Evolutionary conservation across 2,113 vertebrate genomes (phyloP), one percentile per base, ranked within the genome.

Genomic region (Pygathrix nemaeus): DNA sequence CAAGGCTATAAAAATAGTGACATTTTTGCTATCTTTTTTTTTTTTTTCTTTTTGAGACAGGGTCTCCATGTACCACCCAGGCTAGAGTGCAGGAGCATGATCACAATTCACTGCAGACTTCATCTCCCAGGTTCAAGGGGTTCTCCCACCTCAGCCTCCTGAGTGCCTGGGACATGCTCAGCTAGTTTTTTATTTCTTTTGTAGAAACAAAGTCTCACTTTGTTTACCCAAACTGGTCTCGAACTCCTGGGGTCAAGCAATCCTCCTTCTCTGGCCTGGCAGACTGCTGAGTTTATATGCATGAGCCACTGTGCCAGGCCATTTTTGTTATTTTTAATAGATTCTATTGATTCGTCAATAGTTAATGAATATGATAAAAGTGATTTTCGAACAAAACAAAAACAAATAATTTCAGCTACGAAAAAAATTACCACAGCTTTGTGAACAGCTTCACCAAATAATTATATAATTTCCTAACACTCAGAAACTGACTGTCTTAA

Each of bases 281-380:
- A 68, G 32, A 35, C 13, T 3, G 30, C 30, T 35, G 66, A 32
- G 32, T 35, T 35, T 35, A 68, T 8, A 35, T 14, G 66, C 32
- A 64, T 17, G 32, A 68, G 66, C 32, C 66, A n/a, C 66, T 35
- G 32, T 17, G 32, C 66, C 66, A 16, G 32, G 16, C 66, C 20
- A 57, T 30, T 93, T 79, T 78, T 96, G 72, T 38, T 95, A 88
- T 90, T 93, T 90, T 88, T 85, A 88, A 72, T 59, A 90, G 30
- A 81, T 50, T 93, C n/a, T 95, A n/a, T 50, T 89, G 32, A 82
- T 86, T 40, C 76, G 11, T 86, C 72, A 89, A 70, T 11, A 94
- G 57, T 68, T 87, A 87, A 91, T 76, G 72, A 50, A 92, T 45
- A 95, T 2, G 40, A 84, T 79, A 83, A 72, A 59, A 76, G 79